Evolutionary conservation across 2,888 invertebrate species (phyloP).

Genomic region (Drosophila meridionalis): DNA sequence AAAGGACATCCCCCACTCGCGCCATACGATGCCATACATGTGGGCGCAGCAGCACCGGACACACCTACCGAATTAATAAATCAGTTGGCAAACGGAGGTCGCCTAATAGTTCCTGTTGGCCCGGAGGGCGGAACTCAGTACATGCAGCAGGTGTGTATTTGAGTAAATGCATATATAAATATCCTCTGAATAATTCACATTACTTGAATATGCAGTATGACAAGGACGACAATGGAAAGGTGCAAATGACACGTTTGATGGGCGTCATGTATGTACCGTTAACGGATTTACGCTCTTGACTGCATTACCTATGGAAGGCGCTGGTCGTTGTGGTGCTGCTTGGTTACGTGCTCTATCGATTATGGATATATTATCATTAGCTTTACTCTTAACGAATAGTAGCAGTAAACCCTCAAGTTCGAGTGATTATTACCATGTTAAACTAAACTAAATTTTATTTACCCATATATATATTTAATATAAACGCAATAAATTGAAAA

Average conservation of each 20-base stretch:
- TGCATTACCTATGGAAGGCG: conserved; percentile 62
- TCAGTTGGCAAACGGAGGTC: conserved; percentile 88
- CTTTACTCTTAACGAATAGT: conserved; percentile 6
- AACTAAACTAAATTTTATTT: conserved; percentile 16
- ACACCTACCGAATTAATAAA: conserved; percentile 90
- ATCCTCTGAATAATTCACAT: neutral
- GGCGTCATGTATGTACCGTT: conserved; percentile 98
- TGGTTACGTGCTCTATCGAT: conserved; percentile 63
- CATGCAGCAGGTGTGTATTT: conserved; percentile 88
- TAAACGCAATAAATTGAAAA: conserved; percentile 4
- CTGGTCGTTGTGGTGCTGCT: conserved; percentile 62
- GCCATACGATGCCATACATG: conserved; percentile 97
- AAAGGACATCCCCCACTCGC: conserved; percentile 90
- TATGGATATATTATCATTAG: conserved; percentile 59
- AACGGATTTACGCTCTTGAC: conserved; percentile 90
- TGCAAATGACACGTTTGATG: conserved; percentile 92
- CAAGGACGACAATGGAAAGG: conserved; percentile 92
- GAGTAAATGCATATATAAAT: too few relatives aligned
- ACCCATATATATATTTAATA: conserved; percentile 13
- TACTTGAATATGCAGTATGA: conserved; percentile 88
- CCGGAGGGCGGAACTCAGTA: conserved; percentile 94
- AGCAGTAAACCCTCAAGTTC: conserved; percentile 7
- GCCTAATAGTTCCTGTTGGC: conserved; percentile 96
- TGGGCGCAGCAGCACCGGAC: conserved; percentile 94
- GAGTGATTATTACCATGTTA: conserved; percentile 25